Conservation (phyloP, 2,797 vertebrate genomes). For the Numenius phaeopus region DNA sequence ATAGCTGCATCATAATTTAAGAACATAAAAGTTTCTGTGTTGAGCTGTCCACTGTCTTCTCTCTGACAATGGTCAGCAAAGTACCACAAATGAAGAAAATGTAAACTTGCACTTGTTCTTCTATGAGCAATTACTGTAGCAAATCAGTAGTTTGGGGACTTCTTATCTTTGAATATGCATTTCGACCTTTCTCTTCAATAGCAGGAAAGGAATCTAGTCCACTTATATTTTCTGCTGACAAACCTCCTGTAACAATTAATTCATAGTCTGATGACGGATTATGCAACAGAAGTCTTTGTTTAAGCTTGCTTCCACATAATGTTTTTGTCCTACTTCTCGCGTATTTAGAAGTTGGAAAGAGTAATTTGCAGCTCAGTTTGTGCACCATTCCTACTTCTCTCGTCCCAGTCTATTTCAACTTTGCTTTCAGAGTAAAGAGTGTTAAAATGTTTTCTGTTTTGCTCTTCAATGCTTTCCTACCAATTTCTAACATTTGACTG, state of each 20-base stretch:
- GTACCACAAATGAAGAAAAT: not conserved
- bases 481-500: not conserved
- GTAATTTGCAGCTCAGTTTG: not conserved
- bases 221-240: not conserved
- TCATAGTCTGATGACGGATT: not conserved
- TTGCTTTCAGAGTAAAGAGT: not conserved
- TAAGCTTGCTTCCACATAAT: not conserved
- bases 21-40: not conserved
- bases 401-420: not conserved
- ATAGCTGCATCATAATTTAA: not conserved
- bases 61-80: not conserved
- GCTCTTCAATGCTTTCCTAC: not conserved
- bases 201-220: not conserved
- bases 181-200: not conserved
- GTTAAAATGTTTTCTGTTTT: not conserved
- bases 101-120: not conserved
- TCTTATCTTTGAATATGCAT: not conserved
- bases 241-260: not conserved
- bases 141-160: not conserved
- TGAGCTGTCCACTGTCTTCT: not conserved
- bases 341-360: not conserved
- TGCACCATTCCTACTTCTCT: not conserved
- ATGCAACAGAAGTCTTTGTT: not conserved
- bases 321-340: not conserved
- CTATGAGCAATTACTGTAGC: not conserved